phyloP scores from a whole-genome alignment of 2,797 vertebrate genomes.

The Halcyon leucocephala region DNA sequence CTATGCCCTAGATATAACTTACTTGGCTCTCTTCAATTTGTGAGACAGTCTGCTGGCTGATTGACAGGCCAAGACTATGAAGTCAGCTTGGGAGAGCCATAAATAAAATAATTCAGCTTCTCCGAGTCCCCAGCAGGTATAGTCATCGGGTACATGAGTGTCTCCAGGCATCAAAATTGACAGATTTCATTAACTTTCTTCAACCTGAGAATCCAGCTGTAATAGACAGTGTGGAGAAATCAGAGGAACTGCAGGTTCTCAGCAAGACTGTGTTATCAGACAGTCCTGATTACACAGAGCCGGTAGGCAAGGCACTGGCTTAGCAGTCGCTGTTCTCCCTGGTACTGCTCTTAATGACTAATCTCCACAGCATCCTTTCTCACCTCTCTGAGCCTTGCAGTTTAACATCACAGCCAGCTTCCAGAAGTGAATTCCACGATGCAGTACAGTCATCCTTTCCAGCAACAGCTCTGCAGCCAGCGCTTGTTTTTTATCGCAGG shows the following conservation, averaged over 20 bases:
- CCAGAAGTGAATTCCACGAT: background rate
- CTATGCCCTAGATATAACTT: conserved; percentile 1
- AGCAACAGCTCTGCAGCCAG: background rate
- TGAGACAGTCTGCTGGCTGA: background rate
- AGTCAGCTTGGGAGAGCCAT: conserved; percentile 4
- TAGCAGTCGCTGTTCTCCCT: background rate
- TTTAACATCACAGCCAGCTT: background rate
- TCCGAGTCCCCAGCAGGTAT: background rate
- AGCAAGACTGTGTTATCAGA: background rate
- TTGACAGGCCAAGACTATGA: background rate
- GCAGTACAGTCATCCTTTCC: background rate
- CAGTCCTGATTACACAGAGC: conserved; percentile 10
- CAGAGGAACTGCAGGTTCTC: background rate
- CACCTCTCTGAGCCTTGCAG: conserved; percentile 31
- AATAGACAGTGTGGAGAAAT: conserved; percentile 1
- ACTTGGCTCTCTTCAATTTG: conserved; percentile 11
- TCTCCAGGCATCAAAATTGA: conserved; percentile 36
- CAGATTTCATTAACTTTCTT: conserved; percentile 58
- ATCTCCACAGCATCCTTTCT: conserved; percentile 34
- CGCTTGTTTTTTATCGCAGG: background rate
- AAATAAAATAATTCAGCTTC: background rate
- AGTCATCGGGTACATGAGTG: conserved; percentile 12
- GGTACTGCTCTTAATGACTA: conserved; percentile 36
- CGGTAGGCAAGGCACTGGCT: background rate
- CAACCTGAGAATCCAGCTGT: conserved; percentile 44